These are phyloP conservation scores for Aphelocoma californica DNA, from an alignment of 2,797 vertebrate genomes.

Conservation along the genomic window DNA sequence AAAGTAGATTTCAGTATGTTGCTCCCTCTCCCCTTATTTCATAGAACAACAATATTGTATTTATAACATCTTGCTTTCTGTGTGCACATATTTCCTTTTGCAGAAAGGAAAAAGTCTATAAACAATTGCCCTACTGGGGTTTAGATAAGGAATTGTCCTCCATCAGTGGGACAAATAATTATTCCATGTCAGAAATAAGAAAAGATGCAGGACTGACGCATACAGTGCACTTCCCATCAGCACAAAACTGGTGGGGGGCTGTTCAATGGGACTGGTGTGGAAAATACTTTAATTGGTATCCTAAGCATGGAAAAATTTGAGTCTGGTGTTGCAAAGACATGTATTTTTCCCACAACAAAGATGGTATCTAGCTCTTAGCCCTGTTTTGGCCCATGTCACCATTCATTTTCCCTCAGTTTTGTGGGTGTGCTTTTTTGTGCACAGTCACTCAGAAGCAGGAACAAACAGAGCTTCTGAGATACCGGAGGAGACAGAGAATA, in stretches of 20 bases:
- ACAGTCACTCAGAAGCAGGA: neutral
- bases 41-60: neutral
- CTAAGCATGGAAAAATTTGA: neutral
- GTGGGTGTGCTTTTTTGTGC: neutral
- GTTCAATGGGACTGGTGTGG: neutral
- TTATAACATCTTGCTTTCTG: neutral
- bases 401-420: neutral
- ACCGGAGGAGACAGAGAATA: rapidly evolving
- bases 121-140: neutral
- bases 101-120: neutral
- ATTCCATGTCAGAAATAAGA: neutral
- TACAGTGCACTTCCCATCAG: neutral
- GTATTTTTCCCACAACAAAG: neutral
- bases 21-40: neutral
- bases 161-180: neutral
- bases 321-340: neutral
- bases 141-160: neutral
- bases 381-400: neutral
- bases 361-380: neutral
- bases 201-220: neutral
- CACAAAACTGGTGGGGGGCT: neutral
- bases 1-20: neutral
- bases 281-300: neutral
- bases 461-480: neutral
- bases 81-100: slow-evolving; percentile 11